Evolutionary conservation across 2,888 invertebrate genomes (phyloP).

Genomic region (Palloptera scutellata): DNA sequence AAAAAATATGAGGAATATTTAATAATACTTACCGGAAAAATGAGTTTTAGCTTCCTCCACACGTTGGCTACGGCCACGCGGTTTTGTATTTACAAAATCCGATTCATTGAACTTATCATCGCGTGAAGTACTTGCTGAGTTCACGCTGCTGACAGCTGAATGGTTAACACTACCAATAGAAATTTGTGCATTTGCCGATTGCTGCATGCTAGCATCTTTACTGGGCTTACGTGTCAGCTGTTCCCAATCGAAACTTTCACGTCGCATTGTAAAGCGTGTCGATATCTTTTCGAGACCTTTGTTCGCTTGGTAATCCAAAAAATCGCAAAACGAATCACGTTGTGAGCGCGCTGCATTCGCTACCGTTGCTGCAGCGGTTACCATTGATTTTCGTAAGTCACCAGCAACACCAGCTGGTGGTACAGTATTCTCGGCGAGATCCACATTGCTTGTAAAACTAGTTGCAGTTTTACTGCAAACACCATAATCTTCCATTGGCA

Average conservation of each 20-base stretch:
- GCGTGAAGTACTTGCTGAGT: not conserved
- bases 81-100: slow-evolving; percentile 16
- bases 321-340: slow-evolving; percentile 61
- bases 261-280: slow-evolving; percentile 45
- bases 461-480: slow-evolving; percentile 38
- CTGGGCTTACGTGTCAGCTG: slow-evolving; percentile 46
- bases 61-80: not conserved
- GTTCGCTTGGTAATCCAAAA: slow-evolving; percentile 54
- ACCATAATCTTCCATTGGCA: slow-evolving; percentile 47
- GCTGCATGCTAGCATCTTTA: slow-evolving; percentile 40
- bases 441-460: slow-evolving; percentile 44
- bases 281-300: slow-evolving; percentile 52
- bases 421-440: slow-evolving; percentile 34
- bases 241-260: slow-evolving; percentile 62
- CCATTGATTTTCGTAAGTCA: slow-evolving; percentile 46
- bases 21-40: not conserved
- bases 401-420: not conserved
- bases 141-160: slow-evolving; percentile 23
- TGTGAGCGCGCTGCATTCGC: slow-evolving; percentile 37
- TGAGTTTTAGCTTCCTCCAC: slow-evolving; percentile 3
- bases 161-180: slow-evolving; percentile 35
- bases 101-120: slow-evolving; percentile 1
- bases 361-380: slow-evolving; percentile 33
- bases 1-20: not conserved
- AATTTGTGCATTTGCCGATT: slow-evolving; percentile 26